phyloP scores from a whole-genome alignment of 2,113 vertebrate genomes.

The Lamprotornis superbus region DNA sequence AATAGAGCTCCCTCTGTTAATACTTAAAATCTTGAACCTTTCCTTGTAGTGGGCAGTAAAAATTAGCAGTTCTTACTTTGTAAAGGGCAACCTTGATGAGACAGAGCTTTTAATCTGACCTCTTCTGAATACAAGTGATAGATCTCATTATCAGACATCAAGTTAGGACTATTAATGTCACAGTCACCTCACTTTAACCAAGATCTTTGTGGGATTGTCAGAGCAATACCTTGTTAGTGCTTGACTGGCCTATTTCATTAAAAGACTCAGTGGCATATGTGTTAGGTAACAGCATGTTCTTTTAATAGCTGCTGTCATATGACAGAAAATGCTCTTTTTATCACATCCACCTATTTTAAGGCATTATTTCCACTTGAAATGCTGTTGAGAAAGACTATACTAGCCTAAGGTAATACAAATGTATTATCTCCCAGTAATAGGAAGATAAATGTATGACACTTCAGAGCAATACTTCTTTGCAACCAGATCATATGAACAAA shows the following conservation, averaged over 20 bases:
- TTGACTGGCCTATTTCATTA: neutral
- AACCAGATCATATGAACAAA: neutral
- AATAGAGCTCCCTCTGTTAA: neutral
- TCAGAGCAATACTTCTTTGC: neutral
- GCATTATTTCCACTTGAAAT: conserved; percentile 10
- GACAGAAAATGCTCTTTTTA: neutral
- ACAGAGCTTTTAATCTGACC: neutral
- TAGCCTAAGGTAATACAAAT: neutral
- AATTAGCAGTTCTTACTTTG: neutral
- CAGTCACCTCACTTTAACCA: neutral
- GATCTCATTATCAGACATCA: neutral
- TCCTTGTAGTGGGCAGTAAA: neutral
- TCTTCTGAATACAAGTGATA: neutral
- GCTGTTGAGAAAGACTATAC: neutral
- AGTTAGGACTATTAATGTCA: neutral
- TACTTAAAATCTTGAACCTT: neutral
- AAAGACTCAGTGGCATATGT: neutral
- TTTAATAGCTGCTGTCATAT: neutral
- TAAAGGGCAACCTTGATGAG: neutral
- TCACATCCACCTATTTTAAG: neutral
- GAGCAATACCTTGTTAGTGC: neutral
- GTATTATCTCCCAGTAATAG: neutral
- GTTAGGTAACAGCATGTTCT: neutral
- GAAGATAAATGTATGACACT: neutral
- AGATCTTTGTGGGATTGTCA: neutral